Evolutionary conservation across 2,113 vertebrate species (phyloP).

Genomic region (Macquaria australasica): DNA sequence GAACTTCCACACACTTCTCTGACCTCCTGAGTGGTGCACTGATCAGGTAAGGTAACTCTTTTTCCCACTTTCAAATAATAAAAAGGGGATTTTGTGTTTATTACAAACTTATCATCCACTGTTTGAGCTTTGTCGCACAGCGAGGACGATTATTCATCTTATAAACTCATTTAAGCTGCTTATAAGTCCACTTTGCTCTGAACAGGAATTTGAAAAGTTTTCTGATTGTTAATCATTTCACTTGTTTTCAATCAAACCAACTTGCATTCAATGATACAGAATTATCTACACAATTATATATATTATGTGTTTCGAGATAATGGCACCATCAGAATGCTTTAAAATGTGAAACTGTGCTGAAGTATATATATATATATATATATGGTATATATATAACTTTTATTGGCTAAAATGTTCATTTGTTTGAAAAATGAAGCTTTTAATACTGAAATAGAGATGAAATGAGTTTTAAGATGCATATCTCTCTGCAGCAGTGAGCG

Average conservation of each 20-base stretch:
- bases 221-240: neutral
- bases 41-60: conserved; percentile 55
- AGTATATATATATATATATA: too few species aligned
- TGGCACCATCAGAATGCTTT: neutral
- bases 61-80: neutral
- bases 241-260: neutral
- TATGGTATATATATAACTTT: too few species aligned
- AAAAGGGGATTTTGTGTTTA: neutral
- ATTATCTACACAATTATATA: neutral
- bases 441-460: neutral
- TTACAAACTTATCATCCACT: neutral
- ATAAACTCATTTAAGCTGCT: neutral
- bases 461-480: neutral
- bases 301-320: neutral
- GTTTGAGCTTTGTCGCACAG: neutral
- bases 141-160: neutral
- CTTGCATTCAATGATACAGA: neutral
- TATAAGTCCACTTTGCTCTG: neutral
- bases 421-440: neutral
- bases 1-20: conserved; percentile 41
- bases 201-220: neutral
- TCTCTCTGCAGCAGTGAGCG: conserved; percentile 25
- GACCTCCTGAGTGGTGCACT: conserved; percentile 37
- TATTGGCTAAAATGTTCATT: neutral
- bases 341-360: neutral